Evolutionary conservation across 2,797 vertebrate species (phyloP), one percentile per base, ranked within the genome.

Genomic region (Pitangus sulphuratus): DNA sequence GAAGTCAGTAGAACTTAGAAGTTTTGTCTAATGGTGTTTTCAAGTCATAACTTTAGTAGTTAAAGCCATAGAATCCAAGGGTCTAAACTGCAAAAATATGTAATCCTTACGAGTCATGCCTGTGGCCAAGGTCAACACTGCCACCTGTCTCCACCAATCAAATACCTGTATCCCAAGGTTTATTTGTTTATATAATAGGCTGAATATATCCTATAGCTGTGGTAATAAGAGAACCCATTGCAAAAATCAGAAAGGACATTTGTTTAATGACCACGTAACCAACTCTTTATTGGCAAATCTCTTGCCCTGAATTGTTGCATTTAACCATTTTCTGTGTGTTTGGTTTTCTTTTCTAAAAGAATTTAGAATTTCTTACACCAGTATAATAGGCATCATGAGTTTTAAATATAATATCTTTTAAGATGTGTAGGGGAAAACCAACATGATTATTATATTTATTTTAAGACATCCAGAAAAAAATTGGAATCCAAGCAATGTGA

Each of bases 401-500:
- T 86, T 54, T 66, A 75, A 85, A 51, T 68, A 20, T 1, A 31
- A 12, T 0, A 1, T 56, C 85, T 93, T 89, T 25, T 8, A 93
- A 56, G 33, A 19, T 68, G 6, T 37, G 6, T 58, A 8, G 3
- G 56, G 70, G 33, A 71, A 50, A 77, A 91, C 19, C 19, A 57
- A n/a, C 1, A 4, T 56, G 6, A 33, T 35, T 62, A 24, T 78
- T 1, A 11, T 45, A 54, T 90, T 87, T 77, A 17, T 87, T n/a
- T 97, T 89, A 79, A 99, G 99, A 68, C 70, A 99, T 91, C 99
- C 99, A 25, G 99, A 99, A 97, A 98, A 97, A 35, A 98, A 98
- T 20, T 99, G 99, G 99, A 98, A 99, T 96, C 93, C 75, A 45
- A 98, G 94, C 93, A 97, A 86, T 62, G 99, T 99, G 56, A 99